These are phyloP conservation scores for Peromyscus californicus DNA, from an alignment of 2,113 vertebrate genomes.

Conservation along the genomic window DNA sequence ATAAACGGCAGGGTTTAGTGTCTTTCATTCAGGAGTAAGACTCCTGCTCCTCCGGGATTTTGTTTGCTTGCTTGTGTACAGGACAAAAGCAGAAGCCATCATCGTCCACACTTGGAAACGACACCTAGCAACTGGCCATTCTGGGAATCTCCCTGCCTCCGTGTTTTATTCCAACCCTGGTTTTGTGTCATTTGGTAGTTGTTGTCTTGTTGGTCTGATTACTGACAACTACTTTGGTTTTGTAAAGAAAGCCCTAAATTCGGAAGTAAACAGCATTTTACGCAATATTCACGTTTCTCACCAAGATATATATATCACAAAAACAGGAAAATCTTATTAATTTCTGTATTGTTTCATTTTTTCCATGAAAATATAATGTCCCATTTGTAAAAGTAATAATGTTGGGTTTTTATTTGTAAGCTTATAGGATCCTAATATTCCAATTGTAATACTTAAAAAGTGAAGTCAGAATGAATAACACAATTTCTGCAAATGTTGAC, in stretches of 20 bases:
- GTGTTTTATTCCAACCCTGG: not conserved
- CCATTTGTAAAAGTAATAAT: constrained; percentile 34
- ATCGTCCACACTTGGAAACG: constrained; percentile 42
- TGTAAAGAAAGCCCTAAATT: constrained; percentile 18
- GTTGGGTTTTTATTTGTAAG: not conserved
- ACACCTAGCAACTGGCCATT: not conserved
- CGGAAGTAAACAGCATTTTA: not conserved
- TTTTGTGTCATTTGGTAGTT: not conserved
- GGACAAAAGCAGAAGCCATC: not conserved
- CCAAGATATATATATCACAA: not conserved
- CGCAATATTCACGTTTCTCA: not conserved
- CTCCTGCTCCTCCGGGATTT: not conserved
- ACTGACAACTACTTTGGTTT: constrained; percentile 2
- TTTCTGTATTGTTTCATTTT: not conserved
- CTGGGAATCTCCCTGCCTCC: not conserved
- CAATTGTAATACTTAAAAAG: constrained; percentile 32
- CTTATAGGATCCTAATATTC: not conserved
- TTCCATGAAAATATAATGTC: not conserved
- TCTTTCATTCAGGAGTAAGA: not conserved
- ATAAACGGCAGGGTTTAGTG: not conserved
- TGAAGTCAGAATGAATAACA: not conserved
- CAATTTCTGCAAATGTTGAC: not conserved
- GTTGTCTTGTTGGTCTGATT: not conserved
- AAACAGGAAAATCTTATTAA: not conserved
- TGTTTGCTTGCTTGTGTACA: not conserved